These are phyloP conservation scores for Apodemus sylvaticus DNA, from an alignment of 2,113 vertebrate species.

Conservation along the genomic window DNA sequence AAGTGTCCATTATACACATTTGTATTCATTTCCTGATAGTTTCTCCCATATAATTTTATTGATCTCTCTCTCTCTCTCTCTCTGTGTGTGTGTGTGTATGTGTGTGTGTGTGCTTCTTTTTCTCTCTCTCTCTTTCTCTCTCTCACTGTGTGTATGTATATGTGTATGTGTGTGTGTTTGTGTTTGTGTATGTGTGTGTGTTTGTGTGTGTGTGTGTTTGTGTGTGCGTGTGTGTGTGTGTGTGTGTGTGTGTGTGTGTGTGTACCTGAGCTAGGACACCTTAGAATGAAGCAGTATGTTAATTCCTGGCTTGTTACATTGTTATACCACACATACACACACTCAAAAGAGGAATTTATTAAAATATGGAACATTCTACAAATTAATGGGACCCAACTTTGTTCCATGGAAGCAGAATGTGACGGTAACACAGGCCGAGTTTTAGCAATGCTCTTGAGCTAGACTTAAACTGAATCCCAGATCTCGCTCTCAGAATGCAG, in stretches of 20 bases:
- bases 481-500: not conserved
- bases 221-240: not conserved
- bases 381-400: conserved; percentile 5
- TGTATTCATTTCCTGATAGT: conserved; percentile 62
- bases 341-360: not conserved
- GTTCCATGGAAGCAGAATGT: not conserved
- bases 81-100: not conserved
- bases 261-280: not conserved
- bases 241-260: not conserved
- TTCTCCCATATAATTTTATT: conserved; percentile 63
- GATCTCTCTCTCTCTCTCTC: not conserved
- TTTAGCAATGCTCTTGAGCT: not conserved
- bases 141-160: not conserved
- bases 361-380: conserved; percentile 20
- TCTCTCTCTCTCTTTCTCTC: no score
- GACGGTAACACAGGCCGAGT: not conserved
- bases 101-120: not conserved
- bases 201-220: not conserved
- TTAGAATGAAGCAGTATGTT: not conserved
- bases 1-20: conserved; percentile 6
- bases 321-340: not conserved
- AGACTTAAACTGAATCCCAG: not conserved
- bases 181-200: not conserved
- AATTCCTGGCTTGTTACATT: conserved; percentile 5
- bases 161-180: no score